Evolutionary conservation across 2,113 vertebrate species (phyloP), one percentile per base, ranked within the genome.

Genomic region (Platichthys stellatus): DNA sequence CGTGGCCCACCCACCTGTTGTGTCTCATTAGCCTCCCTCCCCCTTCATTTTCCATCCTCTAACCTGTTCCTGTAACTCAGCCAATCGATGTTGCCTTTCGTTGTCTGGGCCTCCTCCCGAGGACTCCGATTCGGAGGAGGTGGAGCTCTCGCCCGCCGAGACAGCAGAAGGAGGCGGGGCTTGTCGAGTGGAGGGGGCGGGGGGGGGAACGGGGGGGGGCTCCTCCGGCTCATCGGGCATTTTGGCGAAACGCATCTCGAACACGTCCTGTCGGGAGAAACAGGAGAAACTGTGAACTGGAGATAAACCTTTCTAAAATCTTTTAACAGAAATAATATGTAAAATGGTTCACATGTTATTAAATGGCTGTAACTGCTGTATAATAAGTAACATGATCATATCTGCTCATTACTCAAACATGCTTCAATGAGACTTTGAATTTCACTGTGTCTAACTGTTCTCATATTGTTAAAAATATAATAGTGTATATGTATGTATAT

Each of bases 181-280:
- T 95, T 95, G 80, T 94, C 94, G 3, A 93, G 93, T 0, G 94
- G 96, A 15, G 94, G 94, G 90, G 74, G 89, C 82, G 26, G 89
- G 96, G 24, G 96, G 93, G 0, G 96, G 96, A 61, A 94, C 94
- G 0, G 94, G 90, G 9, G 92, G 80, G 2, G 76, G 78, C 1
- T 97, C 96, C 86, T 97, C 96, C 0, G 95, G 96, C 40, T 98
- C 97, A 40, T 98, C 97, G 0, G 97, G 97, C 95, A 97, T 97
- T 90, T 98, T 98, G 76, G 97, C 97, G 0, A 98, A 98, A 51
- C 96, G 96, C 97, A 98, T 98, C 92, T 98, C 97, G 18, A 98
- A 98, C 18, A 98, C 96, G 26, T 98, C 97, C 97, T 98, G 84
- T 45, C 0, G 23, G 21, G 2, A 3, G 31, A 66, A 18, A 28